Base-by-base conservation (phyloP, 2,113 vertebrate species). In the Apistogramma diplotaenia region DNA sequence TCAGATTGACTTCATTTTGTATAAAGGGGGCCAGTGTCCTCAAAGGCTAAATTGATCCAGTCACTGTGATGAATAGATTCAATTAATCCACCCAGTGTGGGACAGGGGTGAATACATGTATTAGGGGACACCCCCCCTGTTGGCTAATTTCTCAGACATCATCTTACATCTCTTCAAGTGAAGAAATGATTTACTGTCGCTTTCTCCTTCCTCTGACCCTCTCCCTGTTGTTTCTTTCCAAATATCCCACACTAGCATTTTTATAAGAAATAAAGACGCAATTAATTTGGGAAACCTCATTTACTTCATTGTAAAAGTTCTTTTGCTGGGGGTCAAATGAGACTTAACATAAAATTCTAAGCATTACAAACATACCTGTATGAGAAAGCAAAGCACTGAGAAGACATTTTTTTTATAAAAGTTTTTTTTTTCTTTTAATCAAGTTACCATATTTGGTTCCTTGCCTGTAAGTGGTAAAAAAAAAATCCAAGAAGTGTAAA, bases 11-110 rank as follows among this genome's bases (percentile, higher is more conserved):
- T 88, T 87, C 21, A 85, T 87, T 84, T 60, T 81, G 61, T 76
- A 79, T 77, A 74, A 62, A 56, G 31, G 72, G 72, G 58, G 31
- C 70, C 23, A 9, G 55, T 74, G 29, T 85, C 73, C 82, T 90
- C 67, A 84, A 83, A 84, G 76, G 83, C 73, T 92, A 89, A 94
- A 91, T 85, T 79, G 85, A 90, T 90, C 83, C 76, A 85, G 86
- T 91, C 86, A 89, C 29, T 43, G 71, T 92, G 92, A 93, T 90
- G 71, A 93, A 94, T 93, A 77, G 78, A 60, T 74, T 85, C 86
- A 80, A 90, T 93, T 93, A 90, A 82, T 84, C 18, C 46, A 67
- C 56, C 25, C 60, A 81, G 33, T 65, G 78, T 62, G 81, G 70
- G 62, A 78, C 85, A 80, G 59, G 27, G 53, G 67, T 82, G 84